phyloP scores from a whole-genome alignment of 2,113 vertebrate species.

The Microcebus tavaratra region DNA sequence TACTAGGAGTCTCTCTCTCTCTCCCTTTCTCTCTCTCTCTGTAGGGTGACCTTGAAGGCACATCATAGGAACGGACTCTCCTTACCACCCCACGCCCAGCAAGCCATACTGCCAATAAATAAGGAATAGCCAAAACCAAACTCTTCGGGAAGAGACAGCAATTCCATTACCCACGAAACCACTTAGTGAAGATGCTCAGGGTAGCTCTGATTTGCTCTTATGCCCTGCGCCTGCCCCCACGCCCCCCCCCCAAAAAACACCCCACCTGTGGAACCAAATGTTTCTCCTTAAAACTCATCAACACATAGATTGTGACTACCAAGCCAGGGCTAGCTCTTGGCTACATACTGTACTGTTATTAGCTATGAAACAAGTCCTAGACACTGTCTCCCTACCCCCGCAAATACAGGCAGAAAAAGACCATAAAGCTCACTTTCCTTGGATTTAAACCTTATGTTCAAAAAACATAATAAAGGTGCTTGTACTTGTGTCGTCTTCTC shows the following conservation, averaged over 20 bases:
- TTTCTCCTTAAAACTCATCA: background rate
- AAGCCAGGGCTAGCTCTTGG: background rate
- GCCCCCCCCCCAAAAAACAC: background rate
- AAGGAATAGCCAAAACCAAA: background rate
- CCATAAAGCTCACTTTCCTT: constrained; percentile 13
- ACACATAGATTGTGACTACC: background rate
- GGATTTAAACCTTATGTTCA: constrained; percentile 43
- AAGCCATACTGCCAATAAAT: background rate
- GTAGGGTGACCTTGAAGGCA: constrained; percentile 32
- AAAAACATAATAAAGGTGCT: constrained; percentile 35
- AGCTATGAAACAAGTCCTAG: background rate
- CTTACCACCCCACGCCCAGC: background rate
- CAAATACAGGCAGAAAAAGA: constrained; percentile 34
- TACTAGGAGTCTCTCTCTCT: background rate
- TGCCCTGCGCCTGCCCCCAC: too few species aligned
- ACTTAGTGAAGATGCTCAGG: background rate
- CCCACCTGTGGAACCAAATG: background rate
- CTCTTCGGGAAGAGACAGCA: constrained; percentile 34
- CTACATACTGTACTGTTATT: background rate
- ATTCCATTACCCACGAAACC: constrained; percentile 31
- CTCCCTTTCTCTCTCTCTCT: background rate
- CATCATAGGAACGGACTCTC: background rate
- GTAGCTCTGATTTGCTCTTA: background rate
- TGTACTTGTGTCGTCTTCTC: background rate
- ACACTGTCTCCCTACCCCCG: background rate